Percentiles rank a stretch among this genome's conserved stretches.
These are phyloP conservation scores for Pammene aurita DNA, from an alignment of 2,888 invertebrate genomes.

Conservation along the genomic window DNA sequence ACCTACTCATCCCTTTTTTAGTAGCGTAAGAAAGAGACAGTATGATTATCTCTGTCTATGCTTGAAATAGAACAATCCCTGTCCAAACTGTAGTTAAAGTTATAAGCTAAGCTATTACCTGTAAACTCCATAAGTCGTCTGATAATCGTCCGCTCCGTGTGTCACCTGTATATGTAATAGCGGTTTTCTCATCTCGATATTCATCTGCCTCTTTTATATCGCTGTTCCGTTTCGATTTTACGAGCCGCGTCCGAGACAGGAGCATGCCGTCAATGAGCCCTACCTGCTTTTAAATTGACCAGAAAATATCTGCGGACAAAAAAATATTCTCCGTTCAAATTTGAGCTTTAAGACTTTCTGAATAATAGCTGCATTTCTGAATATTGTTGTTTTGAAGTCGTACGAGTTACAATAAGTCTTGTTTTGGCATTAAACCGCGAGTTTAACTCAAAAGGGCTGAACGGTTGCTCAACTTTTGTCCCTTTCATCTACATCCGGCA, in stretches of 20 bases:
- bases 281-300: conserved; percentile 52
- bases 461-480: conserved; percentile 59
- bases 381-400: conserved; percentile 45
- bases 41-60: too few species aligned
- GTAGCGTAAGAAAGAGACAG: too few species aligned
- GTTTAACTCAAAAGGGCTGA: conserved; percentile 65
- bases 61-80: too few species aligned
- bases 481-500: conserved; percentile 75
- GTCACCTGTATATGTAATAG: conserved; percentile 65
- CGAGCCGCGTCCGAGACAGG: conserved; percentile 66
- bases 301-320: conserved; percentile 43
- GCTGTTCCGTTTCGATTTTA: conserved; percentile 76
- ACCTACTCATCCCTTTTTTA: too few species aligned
- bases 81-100: too few species aligned
- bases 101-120: not conserved
- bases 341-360: conserved; percentile 50
- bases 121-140: not conserved
- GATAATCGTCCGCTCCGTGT: conserved; percentile 47
- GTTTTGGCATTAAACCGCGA: conserved; percentile 72
- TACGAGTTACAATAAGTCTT: conserved; percentile 62
- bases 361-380: conserved; percentile 14
- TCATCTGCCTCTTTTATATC: conserved; percentile 75
- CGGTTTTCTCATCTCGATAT: conserved; percentile 76
- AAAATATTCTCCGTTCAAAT: conserved; percentile 49
- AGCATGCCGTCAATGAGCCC: conserved; percentile 66